Percentiles rank a stretch among this genome's conserved stretches.
Conservation (phyloP, 2,113 vertebrate genomes). For the Percina caprodes region DNA sequence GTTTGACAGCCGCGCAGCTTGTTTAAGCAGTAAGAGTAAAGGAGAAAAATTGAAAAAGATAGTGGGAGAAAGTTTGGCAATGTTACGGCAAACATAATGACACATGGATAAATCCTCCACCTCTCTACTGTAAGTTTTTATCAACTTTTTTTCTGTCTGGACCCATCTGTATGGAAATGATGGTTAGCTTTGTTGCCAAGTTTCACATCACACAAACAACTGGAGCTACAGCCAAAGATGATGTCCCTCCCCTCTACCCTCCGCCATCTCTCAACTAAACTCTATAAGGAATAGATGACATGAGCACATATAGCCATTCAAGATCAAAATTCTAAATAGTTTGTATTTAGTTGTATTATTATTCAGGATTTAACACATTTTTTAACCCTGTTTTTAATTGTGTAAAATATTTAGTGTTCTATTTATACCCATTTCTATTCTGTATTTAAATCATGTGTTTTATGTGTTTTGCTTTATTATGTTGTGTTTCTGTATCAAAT, state of each 20-base stretch:
- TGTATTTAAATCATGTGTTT: background rate
- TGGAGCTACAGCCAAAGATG: slow-evolving; percentile 15
- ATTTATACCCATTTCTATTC: background rate
- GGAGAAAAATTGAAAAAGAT: slow-evolving; percentile 23
- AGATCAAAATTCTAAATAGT: too few relatives aligned
- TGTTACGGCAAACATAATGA: slow-evolving; percentile 48
- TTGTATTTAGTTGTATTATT: too few relatives aligned
- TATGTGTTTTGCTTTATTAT: background rate
- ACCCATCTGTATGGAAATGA: slow-evolving; percentile 26
- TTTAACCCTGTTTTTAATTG: too few relatives aligned
- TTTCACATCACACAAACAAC: slow-evolving; percentile 39
- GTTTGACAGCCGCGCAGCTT: slow-evolving; percentile 6
- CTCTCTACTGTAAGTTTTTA: slow-evolving; percentile 47
- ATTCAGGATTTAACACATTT: too few relatives aligned
- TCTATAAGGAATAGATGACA: too few relatives aligned
- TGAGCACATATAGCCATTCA: too few relatives aligned
- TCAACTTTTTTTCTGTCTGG: slow-evolving; percentile 20
- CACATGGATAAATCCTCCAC: slow-evolving; percentile 53
- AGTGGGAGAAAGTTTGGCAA: slow-evolving; percentile 43
- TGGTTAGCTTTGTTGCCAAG: slow-evolving; percentile 13
- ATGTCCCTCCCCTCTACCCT: background rate
- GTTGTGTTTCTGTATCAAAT: background rate
- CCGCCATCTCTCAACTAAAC: background rate
- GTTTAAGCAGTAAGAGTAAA: background rate
- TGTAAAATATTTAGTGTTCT: background rate